Conservation (phyloP, 2,888 invertebrate species). For the Chrysodeixis includens region DNA sequence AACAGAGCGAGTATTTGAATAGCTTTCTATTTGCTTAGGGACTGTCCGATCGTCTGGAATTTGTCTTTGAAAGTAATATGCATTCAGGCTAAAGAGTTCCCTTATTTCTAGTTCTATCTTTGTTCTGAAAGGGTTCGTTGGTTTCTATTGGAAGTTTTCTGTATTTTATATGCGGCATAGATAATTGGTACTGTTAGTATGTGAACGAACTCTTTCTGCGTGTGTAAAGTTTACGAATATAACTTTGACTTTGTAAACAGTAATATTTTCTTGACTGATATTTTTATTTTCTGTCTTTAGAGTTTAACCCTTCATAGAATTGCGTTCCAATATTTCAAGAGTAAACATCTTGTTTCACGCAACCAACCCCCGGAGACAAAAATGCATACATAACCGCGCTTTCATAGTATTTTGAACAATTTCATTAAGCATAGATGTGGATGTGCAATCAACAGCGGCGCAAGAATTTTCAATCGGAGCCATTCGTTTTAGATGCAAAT, state of each 20-base stretch:
- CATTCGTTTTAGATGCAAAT: conserved; percentile 28
- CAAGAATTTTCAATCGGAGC: conserved; percentile 23
- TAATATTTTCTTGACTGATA: too few relatives aligned
- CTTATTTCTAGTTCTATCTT: conserved; percentile 1
- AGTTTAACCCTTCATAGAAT: too few relatives aligned
- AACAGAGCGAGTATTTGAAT: conserved; percentile 1
- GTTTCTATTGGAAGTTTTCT: too few relatives aligned
- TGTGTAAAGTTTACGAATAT: too few relatives aligned
- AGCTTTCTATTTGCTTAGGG: conserved; percentile 2
- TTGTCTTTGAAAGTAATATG: not conserved
- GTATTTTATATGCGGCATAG: too few relatives aligned
- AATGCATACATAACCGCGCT: not conserved
- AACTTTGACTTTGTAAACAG: too few relatives aligned
- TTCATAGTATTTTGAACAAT: conserved; percentile 5
- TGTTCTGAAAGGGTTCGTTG: not conserved
- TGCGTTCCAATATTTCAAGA: too few relatives aligned
- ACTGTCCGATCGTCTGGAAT: conserved; percentile 3
- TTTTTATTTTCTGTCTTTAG: too few relatives aligned
- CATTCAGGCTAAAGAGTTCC: conserved; percentile 13
- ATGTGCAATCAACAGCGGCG: conserved; percentile 13
- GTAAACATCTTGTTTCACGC: too few relatives aligned
- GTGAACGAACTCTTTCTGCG: too few relatives aligned
- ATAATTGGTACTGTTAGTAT: too few relatives aligned
- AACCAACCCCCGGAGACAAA: too few relatives aligned
- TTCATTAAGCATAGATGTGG: conserved; percentile 5